Evolutionary conservation across 2,888 invertebrate genomes (phyloP), one percentile per base, ranked within the genome.

Genomic region (Aphodius granarius): DNA sequence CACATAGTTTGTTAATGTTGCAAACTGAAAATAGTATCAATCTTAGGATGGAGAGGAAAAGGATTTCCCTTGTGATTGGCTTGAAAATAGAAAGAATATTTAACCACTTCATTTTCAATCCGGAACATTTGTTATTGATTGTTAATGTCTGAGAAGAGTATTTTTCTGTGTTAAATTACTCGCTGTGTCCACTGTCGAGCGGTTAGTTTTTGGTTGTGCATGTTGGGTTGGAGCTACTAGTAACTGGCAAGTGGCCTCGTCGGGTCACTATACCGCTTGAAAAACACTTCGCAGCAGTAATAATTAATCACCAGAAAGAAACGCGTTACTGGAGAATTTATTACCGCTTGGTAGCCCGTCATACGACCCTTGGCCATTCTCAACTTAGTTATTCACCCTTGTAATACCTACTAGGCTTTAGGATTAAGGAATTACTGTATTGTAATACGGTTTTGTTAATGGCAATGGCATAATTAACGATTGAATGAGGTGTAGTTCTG

Each of bases 291-390:
- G 20, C 68, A 68, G 21, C 68, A 68, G 68, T 22, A 68, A 68
- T 68, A 68, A 68, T 68, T 68, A 68, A 68, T 68, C 68, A 68
- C 68, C 68, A 68, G 19, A 68, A 68, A 68, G 68, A 68, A 68
- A 68, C 68, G 68, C 68, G 68, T 68, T 22, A n/a, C 68, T 68
- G 68, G 20, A 68, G 22, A 68, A 68, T 68, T 68, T 68, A 68
- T 68, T 68, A 68, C 68, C 68, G 68, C 20, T 22, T 22, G 20
- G 68, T 68, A 19, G 68, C 68, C 43, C 43, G 43, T 9, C 43
- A 43, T 1, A 1, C 43, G 9, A 13, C 43, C 43, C 43, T 13
- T 3, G 3, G 9, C 43, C 43, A 13, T 3, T 43, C 43, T 43
- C 43, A 43, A 43, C 43, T 43, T 43, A 43, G 43, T 43, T 43